Base-by-base conservation (phyloP, 2,797 vertebrate species). In the Lithobates sylvaticus region DNA sequence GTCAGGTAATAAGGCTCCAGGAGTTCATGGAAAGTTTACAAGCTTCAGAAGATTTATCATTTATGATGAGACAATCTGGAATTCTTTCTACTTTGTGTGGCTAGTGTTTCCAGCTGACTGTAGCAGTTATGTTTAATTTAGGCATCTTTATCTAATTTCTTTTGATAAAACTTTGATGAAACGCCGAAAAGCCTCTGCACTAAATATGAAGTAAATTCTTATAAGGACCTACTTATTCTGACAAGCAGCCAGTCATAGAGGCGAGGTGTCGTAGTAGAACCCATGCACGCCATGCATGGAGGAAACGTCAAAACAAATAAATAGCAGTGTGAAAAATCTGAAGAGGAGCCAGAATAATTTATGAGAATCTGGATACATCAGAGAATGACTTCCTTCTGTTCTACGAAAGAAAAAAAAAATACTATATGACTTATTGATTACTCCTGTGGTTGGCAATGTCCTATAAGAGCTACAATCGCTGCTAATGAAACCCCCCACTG, bases 111-210 rank as follows among this genome's bases (percentile, higher is more conserved):
- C 50, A 79, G 81, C 81, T 87, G 86, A 87, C 81, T 83, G 68
- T 78, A 87, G 86, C 81, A 65, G 75, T 87, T 87, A 87, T 87
- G 85, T 87, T 87, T 87, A 87, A 87, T 87, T 87, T 87, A 87
- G 86, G 61, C 73, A 79, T 84, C 68, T 87, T 87, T 87, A 87
- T 87, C 76, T 87, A 79, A 84, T 87, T 87, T 87, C 76, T 76
- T 87, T 87, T 87, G 86, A 87, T 87, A 83, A 87, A 84, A 87
- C 86, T 78, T 87, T 87, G 86, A 87, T 87, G 86, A 87, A 79
- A 84, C 23, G 76, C 70, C 74, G 76, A 72, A 67, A 79, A 74
- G 86, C 81, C 42, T 84, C 81, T 68, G 70, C 77, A 84, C 61
- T 67, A 87, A 79, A 83, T 87, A 75, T 83, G 74, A 86, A 72